Conservation (phyloP, 2,888 invertebrate genomes). For the Drosophila pseudotalamancana region DNA sequence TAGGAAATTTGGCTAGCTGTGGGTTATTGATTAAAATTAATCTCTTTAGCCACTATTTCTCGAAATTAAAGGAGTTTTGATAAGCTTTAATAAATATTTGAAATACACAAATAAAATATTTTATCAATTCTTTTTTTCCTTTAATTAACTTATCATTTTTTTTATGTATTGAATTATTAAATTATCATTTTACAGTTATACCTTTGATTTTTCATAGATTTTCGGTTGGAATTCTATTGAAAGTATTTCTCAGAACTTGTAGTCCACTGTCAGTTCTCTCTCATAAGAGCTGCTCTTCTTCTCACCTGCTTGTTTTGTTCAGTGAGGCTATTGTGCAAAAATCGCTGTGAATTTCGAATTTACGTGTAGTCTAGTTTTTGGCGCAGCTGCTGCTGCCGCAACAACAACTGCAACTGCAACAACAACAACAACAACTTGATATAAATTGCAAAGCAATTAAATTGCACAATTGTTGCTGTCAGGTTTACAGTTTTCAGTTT, state of each 20-base stretch:
- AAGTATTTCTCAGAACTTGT: neutral
- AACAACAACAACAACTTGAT: slow-evolving; percentile 13
- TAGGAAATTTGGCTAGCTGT: no score
- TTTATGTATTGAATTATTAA: no score
- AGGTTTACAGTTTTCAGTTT: slow-evolving; percentile 18
- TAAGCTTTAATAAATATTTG: no score
- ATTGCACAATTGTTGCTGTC: slow-evolving; percentile 42
- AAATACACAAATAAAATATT: no score
- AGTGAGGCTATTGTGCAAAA: slow-evolving; percentile 1
- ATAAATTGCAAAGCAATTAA: slow-evolving; percentile 67
- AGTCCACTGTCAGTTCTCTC: no score
- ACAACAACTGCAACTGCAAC: slow-evolving; percentile 14
- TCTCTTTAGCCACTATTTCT: no score
- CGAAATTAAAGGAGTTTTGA: no score
- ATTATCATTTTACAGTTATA: no score
- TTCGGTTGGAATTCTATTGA: neutral
- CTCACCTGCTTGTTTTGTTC: neutral
- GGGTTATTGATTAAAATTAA: no score
- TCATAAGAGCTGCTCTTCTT: no score
- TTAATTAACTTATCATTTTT: no score
- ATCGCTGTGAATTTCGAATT: slow-evolving; percentile 24
- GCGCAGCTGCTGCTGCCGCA: slow-evolving; percentile 34
- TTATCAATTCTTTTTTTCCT: neutral
- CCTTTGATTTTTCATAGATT: no score
- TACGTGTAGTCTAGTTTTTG: slow-evolving; percentile 47